These are phyloP conservation scores for Acanthiza pusilla DNA, from an alignment of 2,797 vertebrate species.

Conservation along the genomic window DNA sequence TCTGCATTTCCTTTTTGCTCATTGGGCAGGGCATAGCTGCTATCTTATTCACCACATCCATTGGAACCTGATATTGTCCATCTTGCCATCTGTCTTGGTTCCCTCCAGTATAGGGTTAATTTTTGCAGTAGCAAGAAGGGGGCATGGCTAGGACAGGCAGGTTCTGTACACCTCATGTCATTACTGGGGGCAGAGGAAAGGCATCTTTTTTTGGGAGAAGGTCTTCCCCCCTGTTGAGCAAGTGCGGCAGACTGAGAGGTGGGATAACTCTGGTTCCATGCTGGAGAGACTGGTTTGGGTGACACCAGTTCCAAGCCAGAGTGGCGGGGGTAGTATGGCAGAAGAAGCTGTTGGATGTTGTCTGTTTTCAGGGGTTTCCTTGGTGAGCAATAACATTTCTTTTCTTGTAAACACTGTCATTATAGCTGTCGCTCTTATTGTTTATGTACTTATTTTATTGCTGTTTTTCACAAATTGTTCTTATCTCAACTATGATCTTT, in stretches of 20 bases:
- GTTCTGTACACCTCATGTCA: neutral
- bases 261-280: neutral
- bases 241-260: accelerated
- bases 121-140: neutral
- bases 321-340: neutral
- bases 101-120: neutral
- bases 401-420: neutral
- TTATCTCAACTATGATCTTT: neutral
- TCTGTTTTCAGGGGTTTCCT: neutral
- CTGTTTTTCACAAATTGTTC: neutral
- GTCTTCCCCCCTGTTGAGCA: accelerated
- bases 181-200: neutral
- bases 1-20: neutral
- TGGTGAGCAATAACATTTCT: neutral
- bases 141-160: neutral
- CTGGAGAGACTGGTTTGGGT: neutral
- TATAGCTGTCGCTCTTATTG: neutral
- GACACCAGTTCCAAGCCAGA: neutral
- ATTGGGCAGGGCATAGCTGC: neutral
- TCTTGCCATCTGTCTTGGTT: neutral
- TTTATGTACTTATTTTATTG: neutral
- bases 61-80: accelerated
- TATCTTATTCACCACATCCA: neutral
- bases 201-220: neutral
- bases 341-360: neutral